Base-by-base conservation (phyloP, 2,888 invertebrate genomes). In the Adelognathus sp. region DNA sequence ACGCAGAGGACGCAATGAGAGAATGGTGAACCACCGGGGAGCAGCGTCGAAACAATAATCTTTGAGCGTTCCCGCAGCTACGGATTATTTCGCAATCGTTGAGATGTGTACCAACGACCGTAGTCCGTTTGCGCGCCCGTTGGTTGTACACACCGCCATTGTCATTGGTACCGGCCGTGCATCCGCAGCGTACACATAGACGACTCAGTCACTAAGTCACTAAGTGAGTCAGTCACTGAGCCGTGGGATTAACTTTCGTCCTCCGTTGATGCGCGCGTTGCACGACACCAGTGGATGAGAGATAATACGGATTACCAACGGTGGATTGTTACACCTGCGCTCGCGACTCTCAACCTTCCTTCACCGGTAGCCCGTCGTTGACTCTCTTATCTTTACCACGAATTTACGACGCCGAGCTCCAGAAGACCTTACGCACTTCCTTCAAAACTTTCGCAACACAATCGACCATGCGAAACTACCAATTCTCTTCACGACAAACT, bases 211-310 rank as follows among this genome's bases (percentile, higher is more conserved):
- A 82, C 82, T 85, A 82, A 86, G 81, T 84, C 85, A 81, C 82
- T 83, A 74, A 80, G 84, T 76, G 66, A 81, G 84, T 81, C 77
- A 80, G 79, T 82, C 80, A 85, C 83, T 83, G 79, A 85, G 80
- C 84, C 87, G 85, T 87, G 85, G 83, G 85, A 88, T 85, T 84
- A 82, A 80, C 82, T 85, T 81, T 66, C 81, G 81, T 81, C 80
- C 72, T 78, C 80, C 67, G 52, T 78, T 64, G 64, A 39, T 50
- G 31, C n/a, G 41, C 27, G 61, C 64, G 16, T 24, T 36, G 31
- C 58, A 33, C 27, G 64, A 54, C n/a, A n/a, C n/a, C 66, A 61
- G 21, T 14, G 27, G 58, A 58, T n/a, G n/a, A n/a, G n/a, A n/a
- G n/a, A n/a, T n/a, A 24, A 58, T 58, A 36, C 36, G 41, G 21